These are phyloP conservation scores for Macroglossus sobrinus DNA, from an alignment of 2,113 vertebrate species.

Conservation along the genomic window DNA sequence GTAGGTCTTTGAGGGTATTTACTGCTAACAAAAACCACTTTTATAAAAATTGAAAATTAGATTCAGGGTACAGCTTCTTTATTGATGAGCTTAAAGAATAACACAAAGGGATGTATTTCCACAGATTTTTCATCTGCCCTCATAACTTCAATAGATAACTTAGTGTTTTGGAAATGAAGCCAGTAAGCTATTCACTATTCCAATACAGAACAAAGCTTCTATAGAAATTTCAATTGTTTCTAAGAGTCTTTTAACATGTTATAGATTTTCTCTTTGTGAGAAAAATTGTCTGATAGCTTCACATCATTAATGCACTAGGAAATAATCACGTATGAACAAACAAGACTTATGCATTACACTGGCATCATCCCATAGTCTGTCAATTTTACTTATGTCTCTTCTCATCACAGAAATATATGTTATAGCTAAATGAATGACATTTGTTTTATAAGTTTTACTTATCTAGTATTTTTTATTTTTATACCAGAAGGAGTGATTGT, in stretches of 20 bases:
- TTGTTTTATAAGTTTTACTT: not conserved
- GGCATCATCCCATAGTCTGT: not conserved
- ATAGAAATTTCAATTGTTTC: not conserved
- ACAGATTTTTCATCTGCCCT: not conserved
- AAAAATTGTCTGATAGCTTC: not conserved
- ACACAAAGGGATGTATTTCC: not conserved
- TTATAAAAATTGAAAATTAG: conserved; percentile 7
- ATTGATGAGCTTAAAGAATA: not conserved
- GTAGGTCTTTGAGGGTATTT: not conserved
- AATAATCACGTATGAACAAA: not conserved
- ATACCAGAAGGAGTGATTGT: not conserved
- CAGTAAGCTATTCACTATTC: not conserved
- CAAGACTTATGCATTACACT: not conserved
- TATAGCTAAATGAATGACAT: not conserved
- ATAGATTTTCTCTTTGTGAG: not conserved
- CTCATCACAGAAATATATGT: not conserved
- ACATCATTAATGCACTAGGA: not conserved
- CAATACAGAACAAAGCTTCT: not conserved
- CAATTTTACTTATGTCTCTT: not conserved
- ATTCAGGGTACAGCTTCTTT: not conserved
- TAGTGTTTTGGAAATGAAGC: not conserved
- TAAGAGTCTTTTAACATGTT: not conserved
- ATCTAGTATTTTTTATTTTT: not conserved
- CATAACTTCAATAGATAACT: not conserved
- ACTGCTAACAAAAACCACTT: not conserved